Base-by-base conservation (phyloP, 2,797 vertebrate genomes). In the Pelodytes ibericus region DNA sequence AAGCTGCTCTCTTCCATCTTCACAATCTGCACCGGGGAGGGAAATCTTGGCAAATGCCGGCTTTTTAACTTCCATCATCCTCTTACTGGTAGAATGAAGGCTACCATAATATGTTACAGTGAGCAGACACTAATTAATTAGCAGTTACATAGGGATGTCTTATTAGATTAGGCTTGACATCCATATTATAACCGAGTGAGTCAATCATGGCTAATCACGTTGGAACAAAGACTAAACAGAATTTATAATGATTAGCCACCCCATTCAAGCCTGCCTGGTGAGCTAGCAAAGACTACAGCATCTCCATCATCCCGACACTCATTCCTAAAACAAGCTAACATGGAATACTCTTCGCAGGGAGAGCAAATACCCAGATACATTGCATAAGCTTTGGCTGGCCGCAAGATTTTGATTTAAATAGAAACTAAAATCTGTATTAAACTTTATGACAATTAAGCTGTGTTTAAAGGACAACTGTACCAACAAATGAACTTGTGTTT, bases 151-250 rank as follows among this genome's bases (percentile, higher is more conserved):
- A 16, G 68, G 49, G 39, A 65, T 26, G 67, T 71, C 75, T 71
- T 77, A 77, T 65, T 71, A 65, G 27, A 77, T 71, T 77, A 77
- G 49, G 26, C 25, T 61, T 65, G 75, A 71, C 68, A 65, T 71
- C 61, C 51, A 44, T 75, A 68, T 53, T 69, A 75, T 53, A 61
- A 62, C 41, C n/a, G 39, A 51, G 29, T 3, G 36, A 77, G 51
- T 77, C 67, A 58, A 77, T 77, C 75, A 49, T 51, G 30, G 47
- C 41, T 77, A 64, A 71, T 77, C 74, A 65, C 29, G 68, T 49
- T 49, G 49, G 66, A 24, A 60, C 1, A 24, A n/a, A 29, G 67
- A 36, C 25, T 44, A 41, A 64, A 77, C 44, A 30, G 61, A 57
- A 77, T 77, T 62, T 56, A 41, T 30, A 63, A 64, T 63, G 66